Conservation (phyloP, 2,797 vertebrate genomes). For the Rhinoraja longicauda region DNA sequence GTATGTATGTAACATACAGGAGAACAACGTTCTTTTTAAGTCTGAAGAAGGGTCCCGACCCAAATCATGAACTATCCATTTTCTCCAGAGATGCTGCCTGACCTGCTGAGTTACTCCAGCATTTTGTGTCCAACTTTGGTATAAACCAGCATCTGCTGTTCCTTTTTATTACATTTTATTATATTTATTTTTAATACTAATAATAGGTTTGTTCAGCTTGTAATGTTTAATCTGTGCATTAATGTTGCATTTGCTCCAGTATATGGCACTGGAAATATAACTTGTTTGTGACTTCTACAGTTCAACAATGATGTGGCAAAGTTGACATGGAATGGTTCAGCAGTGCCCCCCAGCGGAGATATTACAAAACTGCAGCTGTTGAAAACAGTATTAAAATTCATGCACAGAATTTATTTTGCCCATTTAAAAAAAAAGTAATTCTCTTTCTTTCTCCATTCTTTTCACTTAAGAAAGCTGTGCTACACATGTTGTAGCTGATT, state of each 20-base stretch:
- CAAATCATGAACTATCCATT: too few species aligned
- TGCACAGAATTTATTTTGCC: not conserved
- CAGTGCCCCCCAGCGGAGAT: not conserved
- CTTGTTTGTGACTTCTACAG: not conserved
- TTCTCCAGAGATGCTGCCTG: too few species aligned
- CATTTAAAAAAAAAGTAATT: not conserved
- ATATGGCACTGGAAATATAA: not conserved
- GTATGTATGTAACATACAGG: too few species aligned
- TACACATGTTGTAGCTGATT: not conserved
- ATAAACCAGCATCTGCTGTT: too few species aligned
- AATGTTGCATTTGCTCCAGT: not conserved
- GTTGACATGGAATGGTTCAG: not conserved
- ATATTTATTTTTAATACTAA: not conserved
- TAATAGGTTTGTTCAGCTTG: not conserved
- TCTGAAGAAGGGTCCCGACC: too few species aligned
- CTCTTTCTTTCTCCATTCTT: not conserved
- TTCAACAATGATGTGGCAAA: not conserved
- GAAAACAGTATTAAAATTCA: not conserved
- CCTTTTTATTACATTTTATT: too few species aligned
- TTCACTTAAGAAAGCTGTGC: not conserved
- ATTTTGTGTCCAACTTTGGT: too few species aligned
- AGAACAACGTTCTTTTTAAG: not conserved
- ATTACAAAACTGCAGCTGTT: not conserved
- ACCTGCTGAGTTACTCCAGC: too few species aligned
- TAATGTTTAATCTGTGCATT: not conserved